A percentile compares a stretch with the other conserved stretches of the same genome.
phyloP scores from a whole-genome alignment of 2,113 vertebrate genomes.

The Cheirogaleus medius region DNA sequence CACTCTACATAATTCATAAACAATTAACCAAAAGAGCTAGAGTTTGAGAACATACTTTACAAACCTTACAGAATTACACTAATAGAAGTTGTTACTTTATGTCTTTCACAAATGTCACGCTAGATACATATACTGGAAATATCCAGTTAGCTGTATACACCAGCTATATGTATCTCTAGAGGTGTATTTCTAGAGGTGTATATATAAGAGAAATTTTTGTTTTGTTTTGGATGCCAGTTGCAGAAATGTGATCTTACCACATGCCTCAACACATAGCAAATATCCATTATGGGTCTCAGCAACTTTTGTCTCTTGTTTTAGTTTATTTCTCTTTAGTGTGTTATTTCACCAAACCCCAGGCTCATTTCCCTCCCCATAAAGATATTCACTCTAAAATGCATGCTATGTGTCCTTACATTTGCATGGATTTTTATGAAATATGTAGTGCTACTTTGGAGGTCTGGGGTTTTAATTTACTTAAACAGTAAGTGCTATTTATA shows the following conservation, averaged over 20 bases:
- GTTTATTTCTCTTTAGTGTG: neutral
- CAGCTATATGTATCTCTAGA: too few relatives aligned
- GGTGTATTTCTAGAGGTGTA: too few relatives aligned
- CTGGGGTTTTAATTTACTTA: neutral
- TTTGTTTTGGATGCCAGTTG: neutral
- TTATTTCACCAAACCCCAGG: neutral
- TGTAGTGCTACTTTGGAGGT: neutral
- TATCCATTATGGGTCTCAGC: neutral
- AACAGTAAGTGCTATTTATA: neutral
- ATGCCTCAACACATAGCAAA: neutral
- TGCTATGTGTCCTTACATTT: neutral
- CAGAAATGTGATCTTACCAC: neutral
- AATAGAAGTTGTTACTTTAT: constrained; percentile 21
- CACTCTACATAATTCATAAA: neutral
- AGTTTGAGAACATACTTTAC: neutral
- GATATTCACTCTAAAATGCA: neutral
- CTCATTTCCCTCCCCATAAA: neutral
- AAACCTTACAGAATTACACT: neutral
- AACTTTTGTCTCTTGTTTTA: neutral
- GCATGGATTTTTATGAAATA: neutral
- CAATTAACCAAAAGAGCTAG: neutral
- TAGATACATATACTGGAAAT: too few relatives aligned
- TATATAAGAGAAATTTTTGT: neutral
- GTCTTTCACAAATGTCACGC: neutral
- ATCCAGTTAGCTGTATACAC: too few relatives aligned